phyloP scores from a whole-genome alignment of 2,888 invertebrate species.

The Leucania comma region DNA sequence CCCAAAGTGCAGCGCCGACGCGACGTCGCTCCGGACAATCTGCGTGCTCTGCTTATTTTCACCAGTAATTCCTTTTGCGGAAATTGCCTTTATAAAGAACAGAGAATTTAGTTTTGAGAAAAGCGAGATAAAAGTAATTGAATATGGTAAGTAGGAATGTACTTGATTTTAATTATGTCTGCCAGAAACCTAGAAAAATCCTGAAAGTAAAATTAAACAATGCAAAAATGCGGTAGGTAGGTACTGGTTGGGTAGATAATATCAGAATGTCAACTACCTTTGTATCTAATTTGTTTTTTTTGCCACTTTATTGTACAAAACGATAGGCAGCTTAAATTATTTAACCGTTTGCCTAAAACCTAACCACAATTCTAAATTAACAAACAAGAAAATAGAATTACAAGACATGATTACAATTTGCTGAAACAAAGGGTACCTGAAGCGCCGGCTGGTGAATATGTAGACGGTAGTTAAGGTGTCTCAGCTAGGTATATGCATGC shows the following conservation, averaged over 20 bases:
- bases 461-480: constrained; percentile 40
- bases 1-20: constrained; percentile 86
- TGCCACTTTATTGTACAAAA: not conserved
- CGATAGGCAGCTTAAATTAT: not conserved
- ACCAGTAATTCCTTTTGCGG: constrained; percentile 89
- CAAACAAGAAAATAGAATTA: constrained; percentile 15
- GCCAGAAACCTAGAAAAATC: not conserved
- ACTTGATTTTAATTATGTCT: constrained; percentile 15
- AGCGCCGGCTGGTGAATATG: constrained; percentile 30
- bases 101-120: constrained; percentile 82
- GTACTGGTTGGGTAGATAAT: not conserved
- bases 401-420: constrained; percentile 28
- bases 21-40: constrained; percentile 90
- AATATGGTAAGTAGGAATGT: constrained; percentile 43
- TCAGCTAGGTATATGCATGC: constrained; percentile 23
- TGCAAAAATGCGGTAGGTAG: no score
- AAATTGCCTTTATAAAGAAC: constrained; percentile 90
- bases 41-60: constrained; percentile 91
- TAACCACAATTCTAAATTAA: constrained; percentile 1
- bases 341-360: not conserved
- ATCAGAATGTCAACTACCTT: not conserved
- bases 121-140: constrained; percentile 74
- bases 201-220: not conserved
- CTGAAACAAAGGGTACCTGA: constrained; percentile 23
- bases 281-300: not conserved